Conservation (phyloP, 2,888 invertebrate genomes). For the Dasysyrphus albostriatus region DNA sequence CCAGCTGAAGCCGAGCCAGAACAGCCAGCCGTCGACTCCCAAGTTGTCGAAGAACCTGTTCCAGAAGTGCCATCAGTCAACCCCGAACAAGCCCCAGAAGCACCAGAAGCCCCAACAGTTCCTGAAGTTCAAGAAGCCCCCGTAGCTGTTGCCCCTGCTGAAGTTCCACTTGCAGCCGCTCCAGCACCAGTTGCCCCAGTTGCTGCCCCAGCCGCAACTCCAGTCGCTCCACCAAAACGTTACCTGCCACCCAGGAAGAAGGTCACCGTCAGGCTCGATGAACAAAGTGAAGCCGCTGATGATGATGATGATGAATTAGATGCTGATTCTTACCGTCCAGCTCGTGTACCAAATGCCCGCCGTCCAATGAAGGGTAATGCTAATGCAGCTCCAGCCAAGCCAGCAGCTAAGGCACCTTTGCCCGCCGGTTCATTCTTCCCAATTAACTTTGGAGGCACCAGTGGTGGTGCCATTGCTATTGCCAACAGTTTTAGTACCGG, state of each 20-base stretch:
- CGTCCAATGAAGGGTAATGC: conserved; percentile 79
- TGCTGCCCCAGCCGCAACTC: conserved; percentile 77
- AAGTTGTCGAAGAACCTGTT: conserved; percentile 56
- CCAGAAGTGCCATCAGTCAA: conserved; percentile 49
- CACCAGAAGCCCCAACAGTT: conserved; percentile 59
- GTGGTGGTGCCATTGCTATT: conserved; percentile 83
- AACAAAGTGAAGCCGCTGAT: conserved; percentile 79
- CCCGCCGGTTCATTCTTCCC: conserved; percentile 83
- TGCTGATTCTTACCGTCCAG: conserved; percentile 77
- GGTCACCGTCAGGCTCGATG: conserved; percentile 81
- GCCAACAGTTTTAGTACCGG: conserved; percentile 84
- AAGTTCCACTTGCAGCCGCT: conserved; percentile 77
- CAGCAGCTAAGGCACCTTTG: conserved; percentile 78
- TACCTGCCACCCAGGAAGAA: conserved; percentile 82
- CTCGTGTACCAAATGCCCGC: conserved; percentile 80
- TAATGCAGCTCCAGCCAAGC: conserved; percentile 72
- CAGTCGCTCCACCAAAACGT: conserved; percentile 78
- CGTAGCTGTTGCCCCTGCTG: conserved; percentile 67
- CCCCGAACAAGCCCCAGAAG: conserved; percentile 41
- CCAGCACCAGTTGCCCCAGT: conserved; percentile 78
- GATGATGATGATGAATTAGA: conserved; percentile 79
- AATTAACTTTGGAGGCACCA: conserved; percentile 82
- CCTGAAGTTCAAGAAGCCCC: conserved; percentile 64
- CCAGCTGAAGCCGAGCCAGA: conserved; percentile 76
- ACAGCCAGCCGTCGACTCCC: conserved; percentile 56